Evolutionary conservation across 2,888 invertebrate genomes (phyloP).

Genomic region (Pheosia tremula): DNA sequence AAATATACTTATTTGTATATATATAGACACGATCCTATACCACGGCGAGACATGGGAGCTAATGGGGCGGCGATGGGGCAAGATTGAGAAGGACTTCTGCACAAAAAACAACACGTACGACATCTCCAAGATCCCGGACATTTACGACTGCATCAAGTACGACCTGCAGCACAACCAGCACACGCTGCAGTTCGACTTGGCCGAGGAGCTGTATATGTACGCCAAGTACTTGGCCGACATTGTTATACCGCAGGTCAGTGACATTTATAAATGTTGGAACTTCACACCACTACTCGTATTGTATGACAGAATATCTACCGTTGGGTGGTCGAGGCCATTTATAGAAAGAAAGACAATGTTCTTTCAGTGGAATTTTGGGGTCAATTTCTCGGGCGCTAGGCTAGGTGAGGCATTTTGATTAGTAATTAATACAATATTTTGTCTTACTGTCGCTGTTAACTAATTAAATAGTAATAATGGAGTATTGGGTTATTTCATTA

Average conservation of each 20-base stretch:
- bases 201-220: conserved; percentile 96
- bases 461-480: too few species aligned
- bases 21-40: conserved; percentile 94
- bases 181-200: conserved; percentile 95
- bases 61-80: conserved; percentile 98
- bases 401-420: too few species aligned
- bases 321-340: too few species aligned
- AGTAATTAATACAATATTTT: too few species aligned
- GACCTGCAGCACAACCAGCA: conserved; percentile 99
- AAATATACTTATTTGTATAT: too few species aligned
- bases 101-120: conserved; percentile 97
- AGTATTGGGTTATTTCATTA: too few species aligned
- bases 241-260: conserved; percentile 97
- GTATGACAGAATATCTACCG: too few species aligned
- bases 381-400: too few species aligned
- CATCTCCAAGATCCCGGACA: conserved; percentile 99
- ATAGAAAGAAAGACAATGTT: too few species aligned
- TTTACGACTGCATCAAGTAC: conserved; percentile 99
- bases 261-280: background rate
- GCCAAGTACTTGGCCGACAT: conserved; percentile 99
- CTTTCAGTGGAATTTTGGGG: too few species aligned
- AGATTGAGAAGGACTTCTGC: conserved; percentile 99
- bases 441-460: too few species aligned
- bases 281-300: too few species aligned
- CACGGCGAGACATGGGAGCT: conserved; percentile 99